Base-by-base conservation (phyloP, 2,888 invertebrate species). In the Helicoverpa assulta region DNA sequence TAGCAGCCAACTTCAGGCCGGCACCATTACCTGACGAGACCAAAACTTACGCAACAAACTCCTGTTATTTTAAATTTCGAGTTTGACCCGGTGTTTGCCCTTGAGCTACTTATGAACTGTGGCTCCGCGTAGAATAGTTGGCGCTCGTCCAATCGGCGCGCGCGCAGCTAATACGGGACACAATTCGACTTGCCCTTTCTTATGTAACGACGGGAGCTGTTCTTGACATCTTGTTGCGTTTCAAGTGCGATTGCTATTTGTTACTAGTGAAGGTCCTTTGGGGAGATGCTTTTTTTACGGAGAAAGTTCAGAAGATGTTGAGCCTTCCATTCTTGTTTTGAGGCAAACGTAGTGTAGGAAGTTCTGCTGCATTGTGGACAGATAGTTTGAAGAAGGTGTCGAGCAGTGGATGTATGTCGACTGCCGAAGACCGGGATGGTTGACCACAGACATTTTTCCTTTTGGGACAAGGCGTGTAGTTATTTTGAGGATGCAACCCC, bases 51-150 rank as follows among this genome's bases (percentile, higher is more conserved):
- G 83, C 71, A 81, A 79, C 4, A 76, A 81, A 73, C 66, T 72
- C 64, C 56, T 69, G 81, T 80, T 76, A 82, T 85, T 86, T 85
- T 68, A 84, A 86, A 81, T 73, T 82, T 80, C 74, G 71, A 73
- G 63, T 82, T 87, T 89, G 88, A 87, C 85, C 89, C 81, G 81
- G 59, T 54, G 56, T 55, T 26, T 69, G 85, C 82, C 89, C 90
- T 89, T 90, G 89, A 75, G 74, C 89, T 73, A 86, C 80, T 76
- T 85, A 76, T 58, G 66, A 62, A 66, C 53, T 16, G 37, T 68
- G 37, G 54, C 75, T 85, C 52, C 47, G 87, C 86, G 89, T 89
- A 84, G 85, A 86, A 86, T 78, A 75, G n/a, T 86, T 91, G 91
- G 91, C 88, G n/a, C 5, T 0, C 1, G n/a, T 86, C 91, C 91